These are phyloP conservation scores for Eumerus sabulonum DNA, from an alignment of 2,888 invertebrate species.

Conservation along the genomic window DNA sequence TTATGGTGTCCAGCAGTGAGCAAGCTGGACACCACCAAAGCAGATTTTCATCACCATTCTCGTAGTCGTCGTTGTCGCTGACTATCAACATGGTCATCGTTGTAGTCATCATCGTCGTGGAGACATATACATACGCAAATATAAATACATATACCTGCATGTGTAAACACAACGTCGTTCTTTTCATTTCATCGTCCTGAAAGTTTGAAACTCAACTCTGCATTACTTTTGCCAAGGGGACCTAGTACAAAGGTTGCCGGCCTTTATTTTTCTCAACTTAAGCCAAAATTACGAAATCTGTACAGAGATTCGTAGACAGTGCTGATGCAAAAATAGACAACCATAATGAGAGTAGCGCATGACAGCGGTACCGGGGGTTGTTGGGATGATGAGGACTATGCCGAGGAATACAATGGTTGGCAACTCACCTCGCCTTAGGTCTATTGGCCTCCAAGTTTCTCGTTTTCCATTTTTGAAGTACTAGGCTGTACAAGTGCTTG, in stretches of 20 bases:
- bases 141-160: slow-evolving; percentile 5
- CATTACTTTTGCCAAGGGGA: slow-evolving; percentile 28
- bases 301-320: slow-evolving; percentile 33
- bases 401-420: slow-evolving; percentile 10
- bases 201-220: slow-evolving; percentile 56
- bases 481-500: slow-evolving; percentile 60
- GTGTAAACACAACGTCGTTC: slow-evolving; percentile 19
- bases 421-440: slow-evolving; percentile 23
- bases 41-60: slow-evolving; percentile 52
- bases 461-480: slow-evolving; percentile 42
- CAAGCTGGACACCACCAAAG: slow-evolving; percentile 30
- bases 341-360: slow-evolving; percentile 49
- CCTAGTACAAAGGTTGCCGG: slow-evolving; percentile 36
- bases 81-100: slow-evolving; percentile 3
- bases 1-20: no score
- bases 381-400: slow-evolving; percentile 2
- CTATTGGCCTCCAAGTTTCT: slow-evolving; percentile 40
- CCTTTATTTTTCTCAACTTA: slow-evolving; percentile 44
- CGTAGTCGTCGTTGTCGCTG: slow-evolving; percentile 30
- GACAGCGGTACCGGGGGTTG: slow-evolving; percentile 27
- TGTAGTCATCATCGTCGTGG: slow-evolving; percentile 37
- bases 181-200: slow-evolving; percentile 47
- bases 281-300: slow-evolving; percentile 52
- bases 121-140: background rate
- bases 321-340: no score